Conservation (phyloP, 2,113 vertebrate genomes). For the Myxocyprinus asiaticus region DNA sequence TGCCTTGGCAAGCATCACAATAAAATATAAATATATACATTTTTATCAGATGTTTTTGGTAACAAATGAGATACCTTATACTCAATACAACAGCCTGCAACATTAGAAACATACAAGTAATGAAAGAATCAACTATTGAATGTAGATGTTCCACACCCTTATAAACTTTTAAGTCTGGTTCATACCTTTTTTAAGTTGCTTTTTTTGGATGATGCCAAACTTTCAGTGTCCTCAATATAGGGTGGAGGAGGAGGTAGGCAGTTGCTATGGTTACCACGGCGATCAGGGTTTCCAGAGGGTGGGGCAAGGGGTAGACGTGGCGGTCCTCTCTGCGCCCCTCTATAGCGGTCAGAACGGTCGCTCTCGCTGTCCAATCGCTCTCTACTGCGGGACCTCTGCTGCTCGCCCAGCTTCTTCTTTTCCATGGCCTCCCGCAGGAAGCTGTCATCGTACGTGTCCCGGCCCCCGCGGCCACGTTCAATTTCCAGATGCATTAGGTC, state of each 20-base stretch:
- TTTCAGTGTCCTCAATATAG: constrained; percentile 78
- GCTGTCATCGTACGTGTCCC: constrained; percentile 76
- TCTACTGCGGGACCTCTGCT: constrained; percentile 70
- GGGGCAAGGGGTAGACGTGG: constrained; percentile 70
- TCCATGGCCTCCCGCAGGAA: constrained; percentile 83
- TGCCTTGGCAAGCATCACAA: too few relatives aligned
- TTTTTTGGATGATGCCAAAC: constrained; percentile 79
- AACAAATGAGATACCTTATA: too few relatives aligned
- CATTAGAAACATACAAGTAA: too few relatives aligned
- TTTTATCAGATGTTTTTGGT: too few relatives aligned
- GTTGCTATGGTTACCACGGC: constrained; percentile 56
- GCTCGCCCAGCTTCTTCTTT: constrained; percentile 77
- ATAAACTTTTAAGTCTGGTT: not conserved
- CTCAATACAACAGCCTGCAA: not conserved
- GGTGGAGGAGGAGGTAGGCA: constrained; percentile 73
- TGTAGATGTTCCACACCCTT: not conserved
- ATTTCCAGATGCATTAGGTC: constrained; percentile 76
- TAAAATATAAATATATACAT: too few relatives aligned
- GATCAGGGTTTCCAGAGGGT: constrained; percentile 64
- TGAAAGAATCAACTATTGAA: too few relatives aligned
- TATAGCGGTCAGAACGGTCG: constrained; percentile 65
- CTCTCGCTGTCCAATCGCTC: constrained; percentile 77
- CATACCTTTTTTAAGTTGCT: constrained; percentile 81
- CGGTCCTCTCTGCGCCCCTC: constrained; percentile 58
- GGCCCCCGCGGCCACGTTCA: constrained; percentile 51